Base-by-base conservation (phyloP, 2,888 invertebrate genomes). In the Eledona agricola region DNA sequence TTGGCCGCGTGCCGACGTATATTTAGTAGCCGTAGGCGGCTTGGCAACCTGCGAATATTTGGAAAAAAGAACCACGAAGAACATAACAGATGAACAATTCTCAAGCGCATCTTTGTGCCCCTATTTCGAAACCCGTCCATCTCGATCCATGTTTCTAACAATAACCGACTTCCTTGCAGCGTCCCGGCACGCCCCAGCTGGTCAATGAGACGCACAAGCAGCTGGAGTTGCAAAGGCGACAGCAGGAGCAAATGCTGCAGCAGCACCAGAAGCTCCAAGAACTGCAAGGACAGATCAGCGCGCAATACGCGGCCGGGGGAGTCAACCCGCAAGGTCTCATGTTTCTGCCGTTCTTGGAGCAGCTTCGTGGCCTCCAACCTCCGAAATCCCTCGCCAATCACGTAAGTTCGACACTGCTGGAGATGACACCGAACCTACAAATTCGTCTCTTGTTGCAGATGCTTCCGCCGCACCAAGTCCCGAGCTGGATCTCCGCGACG, bases 341-440 rank as follows among this genome's bases (percentile, higher is more conserved):
- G 72, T 83, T 88, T 64, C 78, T 88, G 53, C 88, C 89, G n/a
- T 80, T 88, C 60, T 75, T 89, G 65, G 89, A 86, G 64, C 86
- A 86, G 66, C 78, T 86, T 71, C 72, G 74, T 67, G 73, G 71
- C 6, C 49, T 75, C 32, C 75, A 74, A 49, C 69, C 70, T 4
- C 77, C 69, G 3, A 75, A 75, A 65, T 66, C 72, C 4, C 59
- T 75, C 23, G 62, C 69, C 40, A 76, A 76, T 66, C 76, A 77
- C 60, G 77, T 76, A 69, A 31, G 7, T 3, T 15, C 7, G 5
- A 17, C 3, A 7, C 1, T 26, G 1, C 1, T 13, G 15, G 7
- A 2, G 6, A 13, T 1, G 12, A 29, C 20, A 40, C 16, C 5
- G 2, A 28, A 29, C 15, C 19, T 11, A 26, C 28, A 17, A 29